Percentiles rank a stretch among this genome's conserved stretches.
Conservation (phyloP, 2,888 invertebrate species). For the Caenorhabditis sp. region DNA sequence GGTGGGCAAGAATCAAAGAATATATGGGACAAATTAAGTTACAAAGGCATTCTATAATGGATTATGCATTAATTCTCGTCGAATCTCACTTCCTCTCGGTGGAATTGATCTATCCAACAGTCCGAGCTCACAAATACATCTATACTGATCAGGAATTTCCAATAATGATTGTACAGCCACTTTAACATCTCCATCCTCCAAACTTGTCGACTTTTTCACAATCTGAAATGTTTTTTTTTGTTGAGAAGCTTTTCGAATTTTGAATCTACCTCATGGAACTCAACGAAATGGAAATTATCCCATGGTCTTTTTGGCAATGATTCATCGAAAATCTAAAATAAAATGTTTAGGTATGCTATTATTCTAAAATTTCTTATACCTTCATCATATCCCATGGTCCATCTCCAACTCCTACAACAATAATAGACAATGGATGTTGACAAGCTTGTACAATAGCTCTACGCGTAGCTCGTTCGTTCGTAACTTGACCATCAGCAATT, state of each 20-base stretch:
- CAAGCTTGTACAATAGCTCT: conserved; percentile 74
- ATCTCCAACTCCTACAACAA: conserved; percentile 75
- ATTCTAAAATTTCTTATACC: no score
- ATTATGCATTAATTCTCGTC: conserved; percentile 45
- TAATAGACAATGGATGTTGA: conserved; percentile 74
- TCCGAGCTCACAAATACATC: conserved; percentile 57
- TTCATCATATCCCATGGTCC: conserved; percentile 75
- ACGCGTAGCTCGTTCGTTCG: conserved; percentile 73
- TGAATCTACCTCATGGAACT: conserved; percentile 72
- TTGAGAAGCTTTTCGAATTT: not conserved
- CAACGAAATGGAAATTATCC: conserved; percentile 76
- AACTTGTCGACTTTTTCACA: conserved; percentile 35
- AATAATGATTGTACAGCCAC: conserved; percentile 74
- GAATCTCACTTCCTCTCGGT: conserved; percentile 49
- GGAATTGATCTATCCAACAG: conserved; percentile 49
- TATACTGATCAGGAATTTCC: conserved; percentile 75
- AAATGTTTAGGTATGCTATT: not conserved
- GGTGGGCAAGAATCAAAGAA: no score
- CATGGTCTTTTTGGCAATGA: conserved; percentile 73
- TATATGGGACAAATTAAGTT: not conserved
- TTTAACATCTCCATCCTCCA: conserved; percentile 48
- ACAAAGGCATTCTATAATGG: conserved; percentile 12
- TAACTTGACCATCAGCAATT: conserved; percentile 75
- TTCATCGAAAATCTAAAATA: conserved; percentile 74
- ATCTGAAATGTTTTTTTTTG: conserved; percentile 14